Evolutionary conservation across 2,797 vertebrate genomes (phyloP), one percentile per base, ranked within the genome.

Genomic region (Sciaenops ocellatus): DNA sequence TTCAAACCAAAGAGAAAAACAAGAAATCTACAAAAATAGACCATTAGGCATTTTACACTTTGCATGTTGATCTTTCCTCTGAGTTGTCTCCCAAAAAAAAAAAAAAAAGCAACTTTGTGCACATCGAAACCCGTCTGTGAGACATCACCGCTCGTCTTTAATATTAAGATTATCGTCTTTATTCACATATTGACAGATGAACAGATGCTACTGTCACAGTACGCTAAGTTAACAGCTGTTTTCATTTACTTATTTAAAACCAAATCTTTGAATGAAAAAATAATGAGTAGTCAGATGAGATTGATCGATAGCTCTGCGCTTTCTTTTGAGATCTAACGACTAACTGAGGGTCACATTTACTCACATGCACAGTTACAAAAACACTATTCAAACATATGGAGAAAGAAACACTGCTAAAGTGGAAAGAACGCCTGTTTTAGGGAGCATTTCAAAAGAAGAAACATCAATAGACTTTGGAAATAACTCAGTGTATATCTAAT

Each of bases 21-120:
- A 61, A 65, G 22, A 65, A 79, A 74, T 75, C 76, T 90, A 92
- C 80, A 94, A 92, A 93, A 93, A 92, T 89, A 91, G 87, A 85
- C 41, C 69, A 28, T 76, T 44, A 26, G 10, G 52, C 68, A 47
- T 68, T 87, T 83, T 51, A 74, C 65, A 79, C 65, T 76, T 57
- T 67, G 66, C 51, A 42, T 67, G 64, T 83, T 30, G 61, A 69
- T 22, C 64, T 69, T 52, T 65, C 42, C 51, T 64, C 30, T 1
- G 57, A 62, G 44, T 64, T 66, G n/a, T 30, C 69, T 48, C 47
- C 73, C 22, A 60, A 38, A 38, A 8, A 38, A 26, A 26, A 38
- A 38, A 30, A 28, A 68, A 71, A 82, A 57, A 70, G 3, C 20
- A 55, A 54, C 28, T 26, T 26, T 80, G 67, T 71, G 55, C 69